Base-by-base conservation (phyloP, 2,113 vertebrate species). In the Triplophysa tibetana region DNA sequence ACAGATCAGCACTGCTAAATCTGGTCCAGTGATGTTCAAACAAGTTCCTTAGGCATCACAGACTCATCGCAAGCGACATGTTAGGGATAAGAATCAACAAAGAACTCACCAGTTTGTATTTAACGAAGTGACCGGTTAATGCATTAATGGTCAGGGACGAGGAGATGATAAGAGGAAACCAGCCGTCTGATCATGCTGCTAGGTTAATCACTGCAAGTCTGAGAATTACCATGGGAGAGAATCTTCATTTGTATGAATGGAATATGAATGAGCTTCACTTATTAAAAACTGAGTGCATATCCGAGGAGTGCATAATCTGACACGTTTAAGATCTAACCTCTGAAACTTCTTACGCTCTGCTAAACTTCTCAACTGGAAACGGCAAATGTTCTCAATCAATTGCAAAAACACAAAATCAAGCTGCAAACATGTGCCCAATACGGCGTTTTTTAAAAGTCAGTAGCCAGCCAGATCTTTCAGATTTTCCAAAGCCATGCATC, bases 161-260 rank as follows among this genome's bases (percentile, higher is more conserved):
- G 64, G 41, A 77, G 63, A 68, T 52, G 63, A 62, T n/a, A 61
- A 11, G 24, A 65, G 43, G 64, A 61, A 48, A 76, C 24, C 45
- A 24, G 23, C n/a, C 21, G 1, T 72, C 60, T 73, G 61, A 69
- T 66, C 52, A 58, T 50, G 64, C 72, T 52, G 64, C 19, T 41
- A 61, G 79, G 66, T 68, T 75, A 76, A 68, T 77, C 62, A 77
- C 54, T 2, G 23, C 14, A 73, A 75, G 52, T 77, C 45, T 65
- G 48, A 26, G 45, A 77, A 64, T 19, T 77, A 65, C 62, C 74
- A 33, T 61, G 62, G 74, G 74, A 77, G 74, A 75, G 13, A 33
- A 23, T 38, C 60, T 63, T 41, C 62, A 65, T 65, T 77, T 77
- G 24, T 77, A 65, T 65, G 62, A 64, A 65, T 24, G 29, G 74